phyloP scores from a whole-genome alignment of 2,888 invertebrate species.

The Dermolepida albohirtum region DNA sequence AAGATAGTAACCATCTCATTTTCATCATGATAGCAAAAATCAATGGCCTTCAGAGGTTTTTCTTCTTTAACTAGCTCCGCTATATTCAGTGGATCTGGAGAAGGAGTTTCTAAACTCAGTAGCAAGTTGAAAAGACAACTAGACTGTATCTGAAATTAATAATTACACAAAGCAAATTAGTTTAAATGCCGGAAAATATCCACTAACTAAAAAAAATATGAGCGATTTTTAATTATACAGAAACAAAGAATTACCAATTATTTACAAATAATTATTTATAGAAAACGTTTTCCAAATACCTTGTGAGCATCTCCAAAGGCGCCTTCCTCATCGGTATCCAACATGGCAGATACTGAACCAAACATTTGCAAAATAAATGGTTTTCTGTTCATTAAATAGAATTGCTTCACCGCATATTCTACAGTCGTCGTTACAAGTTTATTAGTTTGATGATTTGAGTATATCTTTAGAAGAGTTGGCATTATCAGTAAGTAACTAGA shows the following conservation, averaged over 20 bases:
- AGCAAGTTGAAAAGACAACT: slow-evolving; percentile 92
- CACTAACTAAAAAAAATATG: slow-evolving; percentile 25
- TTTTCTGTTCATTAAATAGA: slow-evolving; percentile 97
- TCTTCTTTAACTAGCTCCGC: slow-evolving; percentile 92
- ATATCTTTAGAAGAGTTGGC: slow-evolving; percentile 96
- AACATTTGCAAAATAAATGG: slow-evolving; percentile 99
- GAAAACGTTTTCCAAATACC: slow-evolving; percentile 65
- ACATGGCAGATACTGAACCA: slow-evolving; percentile 95
- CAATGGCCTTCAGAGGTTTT: slow-evolving; percentile 92
- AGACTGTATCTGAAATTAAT: slow-evolving; percentile 79
- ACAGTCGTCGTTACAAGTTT: slow-evolving; percentile 94
- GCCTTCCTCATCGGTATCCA: slow-evolving; percentile 91
- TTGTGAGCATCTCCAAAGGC: slow-evolving; percentile 93
- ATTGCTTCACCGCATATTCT: slow-evolving; percentile 98
- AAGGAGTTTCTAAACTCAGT: slow-evolving; percentile 92
- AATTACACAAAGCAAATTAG: too few relatives aligned
- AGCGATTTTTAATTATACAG: slow-evolving; percentile 18
- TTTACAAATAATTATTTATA: too few relatives aligned
- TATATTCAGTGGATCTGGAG: slow-evolving; percentile 93
- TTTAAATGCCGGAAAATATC: too few relatives aligned
- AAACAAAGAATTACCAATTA: too few relatives aligned
- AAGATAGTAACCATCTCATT: slow-evolving; percentile 96
- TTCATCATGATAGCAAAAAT: slow-evolving; percentile 99
- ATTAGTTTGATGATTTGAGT: slow-evolving; percentile 98
- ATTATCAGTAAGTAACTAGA: slow-evolving; percentile 92